A percentile compares a stretch with the other conserved stretches of the same genome.
phyloP scores from a whole-genome alignment of 1,140 invertebrate genomes.

The Drosophila aff. region DNA sequence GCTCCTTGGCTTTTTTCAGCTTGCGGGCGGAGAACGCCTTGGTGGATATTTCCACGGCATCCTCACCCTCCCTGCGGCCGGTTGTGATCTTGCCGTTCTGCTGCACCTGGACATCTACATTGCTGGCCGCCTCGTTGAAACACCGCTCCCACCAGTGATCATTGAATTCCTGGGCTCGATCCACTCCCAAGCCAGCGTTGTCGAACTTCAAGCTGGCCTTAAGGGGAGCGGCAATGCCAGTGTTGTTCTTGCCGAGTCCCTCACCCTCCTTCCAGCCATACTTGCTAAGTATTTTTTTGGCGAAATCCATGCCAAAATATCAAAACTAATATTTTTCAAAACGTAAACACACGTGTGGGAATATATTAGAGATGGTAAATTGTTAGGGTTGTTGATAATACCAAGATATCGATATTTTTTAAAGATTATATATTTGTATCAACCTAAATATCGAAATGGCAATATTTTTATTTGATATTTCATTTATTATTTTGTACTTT shows the following conservation, averaged over 20 bases:
- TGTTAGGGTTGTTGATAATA: no score
- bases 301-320: conserved; percentile 86
- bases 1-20: conserved; percentile 84
- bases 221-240: conserved; percentile 90
- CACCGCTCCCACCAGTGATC: conserved; percentile 93
- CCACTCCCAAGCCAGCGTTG: conserved; percentile 91
- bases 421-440: no score
- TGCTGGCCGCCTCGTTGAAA: conserved; percentile 90
- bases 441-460: no score
- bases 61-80: conserved; percentile 78
- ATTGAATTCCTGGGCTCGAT: conserved; percentile 89
- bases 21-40: conserved; percentile 85
- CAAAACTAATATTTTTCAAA: conserved; percentile 14
- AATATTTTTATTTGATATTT: no score
- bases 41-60: conserved; percentile 86
- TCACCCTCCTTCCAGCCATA: conserved; percentile 91
- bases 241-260: conserved; percentile 91
- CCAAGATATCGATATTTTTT: no score
- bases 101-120: conserved; percentile 86
- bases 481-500: no score
- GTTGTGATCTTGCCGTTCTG: conserved; percentile 76
- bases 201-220: conserved; percentile 93
- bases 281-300: conserved; percentile 87
- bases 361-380: neutral
- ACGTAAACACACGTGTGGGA: conserved; percentile 41